Evolutionary conservation across 2,113 vertebrate species (phyloP).

Genomic region (Eubucco bourcierii): DNA sequence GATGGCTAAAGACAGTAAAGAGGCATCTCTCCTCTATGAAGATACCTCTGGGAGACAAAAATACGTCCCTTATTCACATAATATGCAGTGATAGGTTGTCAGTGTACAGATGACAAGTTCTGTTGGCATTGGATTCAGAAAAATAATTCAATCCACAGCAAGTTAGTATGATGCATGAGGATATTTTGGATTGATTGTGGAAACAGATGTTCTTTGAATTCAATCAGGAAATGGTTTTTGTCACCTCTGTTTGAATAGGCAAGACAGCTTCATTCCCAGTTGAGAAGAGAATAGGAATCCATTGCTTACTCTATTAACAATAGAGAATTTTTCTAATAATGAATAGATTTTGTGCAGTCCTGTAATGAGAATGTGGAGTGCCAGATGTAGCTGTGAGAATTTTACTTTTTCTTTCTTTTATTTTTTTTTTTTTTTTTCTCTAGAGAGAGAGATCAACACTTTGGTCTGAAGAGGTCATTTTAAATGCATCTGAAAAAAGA

Average conservation of each 20-base stretch:
- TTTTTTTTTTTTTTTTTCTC: not conserved
- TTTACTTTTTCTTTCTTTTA: not conserved
- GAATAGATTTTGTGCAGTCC: slow-evolving; percentile 21
- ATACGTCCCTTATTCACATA: not conserved
- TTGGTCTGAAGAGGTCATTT: not conserved
- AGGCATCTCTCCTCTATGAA: not conserved
- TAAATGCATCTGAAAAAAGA: not conserved
- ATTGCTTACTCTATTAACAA: slow-evolving; percentile 44
- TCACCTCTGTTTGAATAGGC: slow-evolving; percentile 35
- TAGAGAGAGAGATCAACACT: not conserved
- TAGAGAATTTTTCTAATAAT: slow-evolving; percentile 29
- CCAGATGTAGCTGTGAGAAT: not conserved
- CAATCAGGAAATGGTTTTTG: slow-evolving; percentile 25
- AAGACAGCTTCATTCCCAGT: slow-evolving; percentile 28
- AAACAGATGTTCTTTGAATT: slow-evolving; percentile 53
- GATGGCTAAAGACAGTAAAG: not conserved
- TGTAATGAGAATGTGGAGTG: slow-evolving; percentile 21
- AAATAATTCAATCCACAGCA: not conserved
- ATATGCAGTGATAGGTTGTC: not conserved
- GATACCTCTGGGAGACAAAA: not conserved
- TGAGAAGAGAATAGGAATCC: slow-evolving; percentile 16
- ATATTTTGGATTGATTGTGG: slow-evolving; percentile 32
- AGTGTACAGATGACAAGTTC: not conserved
- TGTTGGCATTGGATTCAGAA: not conserved
- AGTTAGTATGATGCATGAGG: not conserved